A percentile compares a stretch with the other conserved stretches of the same genome.
Conservation (phyloP, 1,140 invertebrate genomes). For the Bombus soroeensis region DNA sequence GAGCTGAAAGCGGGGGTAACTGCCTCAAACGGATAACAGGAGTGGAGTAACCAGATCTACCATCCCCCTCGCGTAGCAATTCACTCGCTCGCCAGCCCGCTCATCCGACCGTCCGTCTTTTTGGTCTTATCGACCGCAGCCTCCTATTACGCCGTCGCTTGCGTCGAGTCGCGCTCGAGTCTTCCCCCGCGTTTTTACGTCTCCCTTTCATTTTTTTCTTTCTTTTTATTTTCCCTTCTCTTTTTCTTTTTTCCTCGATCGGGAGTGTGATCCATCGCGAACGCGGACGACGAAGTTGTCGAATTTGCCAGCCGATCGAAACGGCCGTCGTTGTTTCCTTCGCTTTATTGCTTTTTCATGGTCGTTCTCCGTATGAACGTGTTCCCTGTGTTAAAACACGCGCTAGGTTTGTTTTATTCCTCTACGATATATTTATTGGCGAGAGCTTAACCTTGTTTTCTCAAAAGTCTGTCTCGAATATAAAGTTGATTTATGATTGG, state of each 20-base stretch:
- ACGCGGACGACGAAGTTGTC: not conserved
- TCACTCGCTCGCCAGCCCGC: slow-evolving; percentile 56
- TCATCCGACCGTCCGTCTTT: slow-evolving; percentile 62
- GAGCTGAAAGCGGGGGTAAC: slow-evolving; percentile 60
- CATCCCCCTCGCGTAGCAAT: slow-evolving; percentile 54
- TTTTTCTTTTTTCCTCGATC: no score
- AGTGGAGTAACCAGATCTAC: slow-evolving; percentile 66
- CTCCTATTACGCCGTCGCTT: slow-evolving; percentile 69
- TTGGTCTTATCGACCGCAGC: slow-evolving; percentile 67
- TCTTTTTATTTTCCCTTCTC: not conserved
- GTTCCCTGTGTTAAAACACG: not conserved
- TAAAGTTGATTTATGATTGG: not conserved
- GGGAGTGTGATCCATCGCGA: not conserved
- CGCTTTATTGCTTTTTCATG: not conserved
- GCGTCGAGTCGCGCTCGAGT: slow-evolving; percentile 52
- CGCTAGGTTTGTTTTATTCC: not conserved
- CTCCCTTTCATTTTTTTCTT: not conserved
- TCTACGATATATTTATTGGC: not conserved
- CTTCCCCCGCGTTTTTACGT: slow-evolving; percentile 11
- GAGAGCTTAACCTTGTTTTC: not conserved
- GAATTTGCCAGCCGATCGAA: not conserved
- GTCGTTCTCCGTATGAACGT: not conserved
- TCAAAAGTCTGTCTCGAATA: not conserved
- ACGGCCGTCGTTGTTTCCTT: not conserved
- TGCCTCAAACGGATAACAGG: slow-evolving; percentile 70